phyloP scores from a whole-genome alignment of 1,140 invertebrate species.

The Theocolax elegans region DNA sequence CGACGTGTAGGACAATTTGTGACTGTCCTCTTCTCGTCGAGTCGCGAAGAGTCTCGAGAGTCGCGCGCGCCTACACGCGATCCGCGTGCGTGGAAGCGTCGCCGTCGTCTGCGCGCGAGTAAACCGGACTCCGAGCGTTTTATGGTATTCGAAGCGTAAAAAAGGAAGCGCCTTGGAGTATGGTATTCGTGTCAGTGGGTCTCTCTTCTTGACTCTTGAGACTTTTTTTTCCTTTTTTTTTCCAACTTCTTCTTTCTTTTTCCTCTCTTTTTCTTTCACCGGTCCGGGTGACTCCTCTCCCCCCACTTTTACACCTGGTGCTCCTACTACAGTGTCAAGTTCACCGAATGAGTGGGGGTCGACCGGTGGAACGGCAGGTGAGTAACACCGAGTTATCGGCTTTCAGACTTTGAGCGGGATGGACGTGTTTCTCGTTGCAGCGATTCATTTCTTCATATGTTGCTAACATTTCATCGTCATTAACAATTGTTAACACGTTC shows the following conservation, averaged over 20 bases:
- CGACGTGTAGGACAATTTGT: no score
- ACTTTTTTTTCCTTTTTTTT: neutral
- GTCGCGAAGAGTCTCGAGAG: no score
- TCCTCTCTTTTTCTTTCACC: constrained; percentile 44
- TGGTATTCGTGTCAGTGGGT: constrained; percentile 66
- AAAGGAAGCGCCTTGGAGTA: constrained; percentile 61
- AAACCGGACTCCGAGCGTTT: constrained; percentile 57
- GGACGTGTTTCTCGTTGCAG: no score
- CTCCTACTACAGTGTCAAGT: no score
- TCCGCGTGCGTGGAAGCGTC: constrained; percentile 45
- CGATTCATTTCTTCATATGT: no score
- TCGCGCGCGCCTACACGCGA: neutral
- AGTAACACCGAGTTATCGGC: neutral
- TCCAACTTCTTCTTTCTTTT: constrained; percentile 38
- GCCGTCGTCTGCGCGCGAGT: constrained; percentile 57
- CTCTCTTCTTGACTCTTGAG: constrained; percentile 49
- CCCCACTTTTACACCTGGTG: neutral
- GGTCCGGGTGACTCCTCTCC: constrained; percentile 25
- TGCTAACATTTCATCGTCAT: no score
- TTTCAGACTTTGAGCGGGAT: neutral
- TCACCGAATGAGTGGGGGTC: no score
- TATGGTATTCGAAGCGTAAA: constrained; percentile 68
- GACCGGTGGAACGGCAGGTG: neutral
- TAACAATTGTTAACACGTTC: no score
- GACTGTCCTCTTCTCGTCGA: no score